Conservation (phyloP, 2,797 vertebrate genomes). For the Scomberomorus guttatus region DNA sequence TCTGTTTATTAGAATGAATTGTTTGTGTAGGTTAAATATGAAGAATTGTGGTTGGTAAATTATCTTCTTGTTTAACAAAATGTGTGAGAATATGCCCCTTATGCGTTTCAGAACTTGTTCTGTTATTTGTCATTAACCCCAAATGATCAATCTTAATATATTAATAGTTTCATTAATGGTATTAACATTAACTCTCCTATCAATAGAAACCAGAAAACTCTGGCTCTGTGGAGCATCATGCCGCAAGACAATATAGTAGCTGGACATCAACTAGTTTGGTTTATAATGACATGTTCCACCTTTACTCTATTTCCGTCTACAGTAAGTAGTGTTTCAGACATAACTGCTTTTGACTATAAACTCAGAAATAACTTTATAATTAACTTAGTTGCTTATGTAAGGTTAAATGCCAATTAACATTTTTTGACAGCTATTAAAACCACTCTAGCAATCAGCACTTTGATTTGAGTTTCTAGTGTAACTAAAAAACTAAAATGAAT, state of each 20-base stretch:
- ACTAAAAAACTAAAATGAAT: background rate
- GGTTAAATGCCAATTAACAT: no score
- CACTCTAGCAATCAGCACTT: no score
- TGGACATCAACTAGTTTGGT: no score
- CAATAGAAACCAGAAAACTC: background rate
- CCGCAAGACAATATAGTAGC: no score
- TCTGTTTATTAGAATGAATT: background rate
- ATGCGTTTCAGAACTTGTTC: background rate
- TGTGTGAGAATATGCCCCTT: background rate
- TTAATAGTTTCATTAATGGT: background rate
- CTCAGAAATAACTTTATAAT: no score
- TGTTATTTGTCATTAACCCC: background rate
- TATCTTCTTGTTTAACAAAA: background rate
- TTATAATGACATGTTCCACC: no score
- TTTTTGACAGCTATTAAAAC: no score
- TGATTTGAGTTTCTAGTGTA: no score
- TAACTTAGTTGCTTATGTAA: no score
- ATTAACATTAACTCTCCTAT: background rate
- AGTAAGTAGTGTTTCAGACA: no score
- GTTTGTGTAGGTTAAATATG: background rate
- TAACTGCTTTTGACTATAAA: no score
- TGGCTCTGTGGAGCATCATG: background rate
- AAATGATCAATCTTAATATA: background rate
- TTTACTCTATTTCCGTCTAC: no score
- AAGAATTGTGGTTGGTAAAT: background rate